A percentile compares a stretch with the other conserved stretches of the same genome.
Evolutionary conservation across 1,140 invertebrate species (phyloP).

Genomic region (Pseudoatta argentina): DNA sequence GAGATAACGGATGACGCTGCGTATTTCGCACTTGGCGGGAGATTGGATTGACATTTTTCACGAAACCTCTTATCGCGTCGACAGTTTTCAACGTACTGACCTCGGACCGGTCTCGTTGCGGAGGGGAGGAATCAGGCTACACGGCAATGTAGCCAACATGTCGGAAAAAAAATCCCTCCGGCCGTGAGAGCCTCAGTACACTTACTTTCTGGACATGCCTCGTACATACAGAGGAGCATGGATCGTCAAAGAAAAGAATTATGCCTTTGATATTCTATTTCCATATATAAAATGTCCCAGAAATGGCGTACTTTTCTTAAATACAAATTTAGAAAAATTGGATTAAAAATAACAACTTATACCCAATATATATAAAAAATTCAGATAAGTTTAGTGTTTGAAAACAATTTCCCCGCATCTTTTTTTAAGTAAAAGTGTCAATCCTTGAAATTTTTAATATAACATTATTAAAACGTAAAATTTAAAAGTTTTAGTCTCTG

Average conservation of each 20-base stretch:
- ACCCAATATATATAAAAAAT: background rate
- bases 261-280: conserved; percentile 38
- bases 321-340: background rate
- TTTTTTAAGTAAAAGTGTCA: background rate
- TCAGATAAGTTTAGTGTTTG: background rate
- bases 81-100: too few species aligned
- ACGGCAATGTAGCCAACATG: too few species aligned
- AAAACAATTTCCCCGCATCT: background rate
- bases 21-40: too few species aligned
- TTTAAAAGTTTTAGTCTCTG: background rate
- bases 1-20: too few species aligned
- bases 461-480: background rate
- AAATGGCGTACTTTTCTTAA: conserved; percentile 30
- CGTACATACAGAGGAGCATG: conserved; percentile 60
- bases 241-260: conserved; percentile 23
- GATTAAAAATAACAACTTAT: background rate
- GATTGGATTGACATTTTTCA: too few species aligned
- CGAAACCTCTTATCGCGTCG: too few species aligned
- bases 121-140: too few species aligned
- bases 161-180: too few species aligned
- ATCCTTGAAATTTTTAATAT: background rate
- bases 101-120: too few species aligned
- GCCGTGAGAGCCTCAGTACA: too few species aligned
- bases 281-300: conserved; percentile 21
- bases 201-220: too few species aligned